These are phyloP conservation scores for Myocastor coypus DNA, from an alignment of 2,113 vertebrate genomes.

Conservation along the genomic window DNA sequence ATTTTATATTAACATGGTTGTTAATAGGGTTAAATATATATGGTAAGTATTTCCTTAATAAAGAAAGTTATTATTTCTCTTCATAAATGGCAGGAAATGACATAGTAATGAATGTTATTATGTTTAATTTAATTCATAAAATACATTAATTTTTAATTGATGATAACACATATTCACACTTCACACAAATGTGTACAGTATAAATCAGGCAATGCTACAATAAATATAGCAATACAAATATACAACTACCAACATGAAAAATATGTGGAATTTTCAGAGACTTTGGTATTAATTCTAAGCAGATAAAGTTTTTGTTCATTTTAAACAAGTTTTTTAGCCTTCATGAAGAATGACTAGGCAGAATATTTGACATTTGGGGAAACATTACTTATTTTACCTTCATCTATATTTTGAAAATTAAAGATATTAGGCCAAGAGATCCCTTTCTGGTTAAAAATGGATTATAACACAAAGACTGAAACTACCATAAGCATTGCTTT, in stretches of 20 bases:
- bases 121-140: slow-evolving; percentile 1
- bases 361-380: neutral
- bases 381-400: neutral
- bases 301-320: neutral
- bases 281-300: neutral
- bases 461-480: neutral
- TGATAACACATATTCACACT: neutral
- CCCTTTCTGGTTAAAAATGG: neutral
- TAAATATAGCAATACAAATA: neutral
- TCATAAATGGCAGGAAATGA: neutral
- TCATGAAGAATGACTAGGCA: neutral
- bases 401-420: neutral
- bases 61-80: neutral
- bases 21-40: neutral
- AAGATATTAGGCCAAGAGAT: neutral
- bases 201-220: neutral
- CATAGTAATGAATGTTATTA: neutral
- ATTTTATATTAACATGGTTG: neutral
- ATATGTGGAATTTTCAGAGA: neutral
- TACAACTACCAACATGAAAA: neutral
- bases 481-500: neutral
- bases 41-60: neutral
- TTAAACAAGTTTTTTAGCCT: neutral
- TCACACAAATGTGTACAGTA: neutral
- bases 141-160: neutral